Conservation (phyloP, 1,140 invertebrate species). For the Stegodyphus mimosarum region DNA sequence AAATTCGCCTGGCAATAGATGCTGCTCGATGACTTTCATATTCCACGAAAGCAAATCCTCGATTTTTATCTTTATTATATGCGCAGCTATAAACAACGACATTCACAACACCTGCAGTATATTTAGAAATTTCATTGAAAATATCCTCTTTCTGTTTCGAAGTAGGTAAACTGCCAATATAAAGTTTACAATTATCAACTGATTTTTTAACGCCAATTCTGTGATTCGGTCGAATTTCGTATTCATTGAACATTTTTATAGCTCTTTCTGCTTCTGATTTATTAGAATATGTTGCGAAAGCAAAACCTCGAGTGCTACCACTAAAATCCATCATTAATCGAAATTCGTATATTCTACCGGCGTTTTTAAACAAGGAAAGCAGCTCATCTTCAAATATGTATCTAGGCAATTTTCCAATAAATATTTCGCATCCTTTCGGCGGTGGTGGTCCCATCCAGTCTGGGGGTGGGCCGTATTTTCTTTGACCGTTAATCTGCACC, state of each 20-base stretch:
- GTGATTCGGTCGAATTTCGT: conserved; percentile 99
- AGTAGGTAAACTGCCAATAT: conserved; percentile 99
- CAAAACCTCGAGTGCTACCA: conserved; percentile 71
- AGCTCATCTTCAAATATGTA: conserved; percentile 72
- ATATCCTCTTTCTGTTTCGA: conserved; percentile 99
- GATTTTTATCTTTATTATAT: conserved; percentile 76
- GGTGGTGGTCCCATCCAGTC: conserved; percentile 68
- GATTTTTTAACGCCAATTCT: conserved; percentile 99
- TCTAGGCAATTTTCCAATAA: conserved; percentile 72
- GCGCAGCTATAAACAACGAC: conserved; percentile 79
- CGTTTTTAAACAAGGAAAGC: conserved; percentile 71
- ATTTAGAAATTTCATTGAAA: conserved; percentile 71
- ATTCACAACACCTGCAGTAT: conserved; percentile 77
- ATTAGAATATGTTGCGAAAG: conserved; percentile 71
- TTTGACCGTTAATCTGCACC: conserved; percentile 77
- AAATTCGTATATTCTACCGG: conserved; percentile 72
- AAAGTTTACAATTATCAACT: conserved; percentile 99
- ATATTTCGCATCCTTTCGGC: conserved; percentile 70
- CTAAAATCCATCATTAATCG: conserved; percentile 72
- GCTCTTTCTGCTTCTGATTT: conserved; percentile 69
- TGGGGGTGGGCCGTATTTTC: conserved; percentile 72
- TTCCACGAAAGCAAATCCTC: conserved; percentile 88
- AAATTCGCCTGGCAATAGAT: conserved; percentile 80
- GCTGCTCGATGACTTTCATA: conserved; percentile 82
- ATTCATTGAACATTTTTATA: conserved; percentile 65